These are phyloP conservation scores for Vanessa atalanta DNA, from an alignment of 1,140 invertebrate genomes.

Conservation along the genomic window DNA sequence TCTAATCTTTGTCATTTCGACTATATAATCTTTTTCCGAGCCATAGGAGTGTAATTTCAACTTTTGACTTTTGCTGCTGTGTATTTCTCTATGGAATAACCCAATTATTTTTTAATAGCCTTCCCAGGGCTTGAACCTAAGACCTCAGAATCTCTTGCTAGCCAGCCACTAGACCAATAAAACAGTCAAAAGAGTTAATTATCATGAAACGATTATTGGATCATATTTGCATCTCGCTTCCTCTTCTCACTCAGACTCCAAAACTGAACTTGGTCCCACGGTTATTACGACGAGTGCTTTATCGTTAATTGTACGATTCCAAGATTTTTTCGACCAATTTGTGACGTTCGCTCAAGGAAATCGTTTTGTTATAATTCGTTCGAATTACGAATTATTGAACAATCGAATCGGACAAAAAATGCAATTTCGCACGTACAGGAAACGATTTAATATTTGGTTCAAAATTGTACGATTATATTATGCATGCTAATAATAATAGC, in stretches of 20 bases:
- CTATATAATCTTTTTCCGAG: no score
- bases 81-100: no score
- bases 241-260: conserved; percentile 35
- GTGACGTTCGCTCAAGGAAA: conserved; percentile 62
- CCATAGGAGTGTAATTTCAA: no score
- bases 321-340: conserved; percentile 61
- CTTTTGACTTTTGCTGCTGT: no score
- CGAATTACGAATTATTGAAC: conserved; percentile 61
- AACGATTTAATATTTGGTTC: conserved; percentile 46
- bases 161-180: no score
- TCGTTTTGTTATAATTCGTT: conserved; percentile 70
- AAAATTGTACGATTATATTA: conserved; percentile 35
- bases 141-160: no score
- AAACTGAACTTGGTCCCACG: conserved; percentile 62
- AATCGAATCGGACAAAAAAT: conserved; percentile 51
- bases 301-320: conserved; percentile 70
- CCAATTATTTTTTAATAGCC: no score
- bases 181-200: no score
- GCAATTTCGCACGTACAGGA: conserved; percentile 51
- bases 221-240: conserved; percentile 4
- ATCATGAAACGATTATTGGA: background rate
- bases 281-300: conserved; percentile 71
- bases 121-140: no score
- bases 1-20: no score
- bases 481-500: background rate